phyloP scores from a whole-genome alignment of 2,113 vertebrate genomes.

The Pelecanoides urinatrix region DNA sequence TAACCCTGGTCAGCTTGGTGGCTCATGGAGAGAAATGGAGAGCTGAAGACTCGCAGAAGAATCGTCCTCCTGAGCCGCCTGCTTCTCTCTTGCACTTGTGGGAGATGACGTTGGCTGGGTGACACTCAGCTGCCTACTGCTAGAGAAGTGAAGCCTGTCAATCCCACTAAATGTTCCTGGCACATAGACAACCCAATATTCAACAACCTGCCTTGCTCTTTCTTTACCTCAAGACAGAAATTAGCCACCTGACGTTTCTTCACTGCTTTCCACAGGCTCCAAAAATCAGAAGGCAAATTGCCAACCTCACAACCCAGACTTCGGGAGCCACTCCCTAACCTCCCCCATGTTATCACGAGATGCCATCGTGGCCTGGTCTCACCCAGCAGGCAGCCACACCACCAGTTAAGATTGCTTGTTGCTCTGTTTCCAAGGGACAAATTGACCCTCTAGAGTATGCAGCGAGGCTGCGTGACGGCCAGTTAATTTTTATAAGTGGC shows the following conservation, averaged over 20 bases:
- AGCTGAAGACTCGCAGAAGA: rapidly evolving
- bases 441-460: rapidly evolving
- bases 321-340: not conserved
- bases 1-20: not conserved
- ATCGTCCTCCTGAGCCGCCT: rapidly evolving
- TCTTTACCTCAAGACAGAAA: not conserved
- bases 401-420: not conserved
- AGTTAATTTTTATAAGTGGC: not conserved
- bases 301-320: not conserved
- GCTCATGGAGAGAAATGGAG: not conserved
- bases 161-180: not conserved
- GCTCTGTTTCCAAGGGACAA: not conserved
- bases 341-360: not conserved
- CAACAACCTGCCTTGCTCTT: not conserved
- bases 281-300: not conserved
- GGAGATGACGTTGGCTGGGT: too few relatives aligned
- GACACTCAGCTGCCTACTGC: not conserved
- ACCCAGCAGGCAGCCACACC: not conserved
- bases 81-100: not conserved
- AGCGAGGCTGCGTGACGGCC: not conserved
- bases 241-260: not conserved
- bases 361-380: not conserved
- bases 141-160: not conserved
- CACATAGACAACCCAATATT: rapidly evolving
- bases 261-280: not conserved